These are phyloP conservation scores for Megaleporinus macrocephalus DNA, from an alignment of 2,113 vertebrate genomes.

Conservation along the genomic window DNA sequence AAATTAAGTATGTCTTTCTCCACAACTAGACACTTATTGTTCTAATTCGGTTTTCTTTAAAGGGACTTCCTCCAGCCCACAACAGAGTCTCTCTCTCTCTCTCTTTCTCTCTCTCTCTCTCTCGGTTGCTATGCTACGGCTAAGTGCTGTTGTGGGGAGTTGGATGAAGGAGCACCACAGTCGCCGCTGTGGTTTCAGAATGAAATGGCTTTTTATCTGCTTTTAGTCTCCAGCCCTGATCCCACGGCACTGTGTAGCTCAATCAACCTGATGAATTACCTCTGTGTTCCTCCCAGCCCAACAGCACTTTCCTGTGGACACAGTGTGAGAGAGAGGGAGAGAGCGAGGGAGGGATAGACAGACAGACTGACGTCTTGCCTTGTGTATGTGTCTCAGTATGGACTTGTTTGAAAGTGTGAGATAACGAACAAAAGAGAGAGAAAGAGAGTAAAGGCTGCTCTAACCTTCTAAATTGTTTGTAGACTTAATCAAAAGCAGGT, in stretches of 20 bases:
- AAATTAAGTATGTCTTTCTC: background rate
- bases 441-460: background rate
- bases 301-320: conserved; percentile 41
- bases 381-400: background rate
- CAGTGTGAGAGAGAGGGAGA: conserved; percentile 53
- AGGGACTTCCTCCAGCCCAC: too few relatives aligned
- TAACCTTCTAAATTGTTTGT: conserved; percentile 46
- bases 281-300: conserved; percentile 25
- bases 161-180: conserved; percentile 30
- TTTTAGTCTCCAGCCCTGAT: conserved; percentile 38
- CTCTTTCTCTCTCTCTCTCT: background rate
- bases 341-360: conserved; percentile 45
- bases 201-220: conserved; percentile 54
- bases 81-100: conserved; percentile 5
- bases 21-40: background rate
- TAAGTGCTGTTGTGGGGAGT: conserved; percentile 32
- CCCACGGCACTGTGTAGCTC: conserved; percentile 37
- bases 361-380: conserved; percentile 14
- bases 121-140: conserved; percentile 50
- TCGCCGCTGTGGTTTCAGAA: conserved; percentile 38
- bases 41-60: background rate
- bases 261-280: conserved; percentile 52
- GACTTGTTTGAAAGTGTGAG: conserved; percentile 5
- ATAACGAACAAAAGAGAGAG: background rate
- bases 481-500: conserved; percentile 44